Evolutionary conservation across 2,797 vertebrate genomes (phyloP), one percentile per base, ranked within the genome.

Genomic region (Pterois miles): DNA sequence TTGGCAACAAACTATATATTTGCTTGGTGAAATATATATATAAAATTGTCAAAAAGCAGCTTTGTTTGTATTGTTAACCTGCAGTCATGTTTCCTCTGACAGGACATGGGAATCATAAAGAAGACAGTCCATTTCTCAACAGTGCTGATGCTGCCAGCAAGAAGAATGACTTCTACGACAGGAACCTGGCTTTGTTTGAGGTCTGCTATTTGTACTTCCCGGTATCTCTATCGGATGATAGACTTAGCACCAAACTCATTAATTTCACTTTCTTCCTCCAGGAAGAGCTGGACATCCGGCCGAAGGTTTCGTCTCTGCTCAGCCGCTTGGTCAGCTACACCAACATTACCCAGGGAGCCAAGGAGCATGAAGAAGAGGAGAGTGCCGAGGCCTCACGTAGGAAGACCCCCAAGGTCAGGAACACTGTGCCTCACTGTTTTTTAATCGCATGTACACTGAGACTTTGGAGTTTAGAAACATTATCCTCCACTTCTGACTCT

Each of bases 251-350:
- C 0, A 65, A n/a, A 48, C 7, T 2, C 3, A 1, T n/a, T 40
- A 0, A 64, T 18, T 20, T 4, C 64, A 53, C 2, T 6, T 8
- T 66, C n/a, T 62, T 68, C 20, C 63, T 46, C 12, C 89, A 99
- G 98, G 98, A 99, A 84, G 98, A 99, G 71, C 93, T 99, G 93
- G 98, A 99, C 92, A 98, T 98, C 82, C 96, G 98, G 54, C 98
- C 98, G 0, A 99, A 99, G 84, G 98, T 99, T n/a, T 99, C 98
- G 0, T 98, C 98, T 74, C 93, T 99, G 74, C 97, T 99, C 89
- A 98, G 96, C 89, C 98, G 99, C 66, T 92, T 99, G 93, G 98
- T 99, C 94, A 99, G 94, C 94, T 99, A 99, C 91, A 99, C 98
- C 74, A 99, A 96, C 86, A 96, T 99, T 80, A 98, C 96, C 16